Percentiles rank a stretch among this genome's conserved stretches.
Conservation (phyloP, 2,113 vertebrate species). For the Nothobranchius kuhntae region DNA sequence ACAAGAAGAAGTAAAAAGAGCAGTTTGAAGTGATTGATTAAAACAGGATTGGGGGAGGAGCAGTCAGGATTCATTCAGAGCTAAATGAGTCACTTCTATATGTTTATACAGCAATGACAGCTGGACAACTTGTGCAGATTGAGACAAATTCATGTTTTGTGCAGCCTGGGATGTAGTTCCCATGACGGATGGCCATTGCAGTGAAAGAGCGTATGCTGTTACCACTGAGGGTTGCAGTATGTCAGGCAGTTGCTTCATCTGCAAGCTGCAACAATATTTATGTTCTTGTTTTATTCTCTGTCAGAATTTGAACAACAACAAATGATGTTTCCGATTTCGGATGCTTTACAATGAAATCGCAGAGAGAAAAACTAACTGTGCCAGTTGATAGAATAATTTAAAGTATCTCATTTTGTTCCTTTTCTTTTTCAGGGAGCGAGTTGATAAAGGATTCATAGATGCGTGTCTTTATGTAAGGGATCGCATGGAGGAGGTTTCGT, state of each 20-base stretch:
- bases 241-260: neutral
- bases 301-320: neutral
- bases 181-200: constrained; percentile 19
- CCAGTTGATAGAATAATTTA: neutral
- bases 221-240: constrained; percentile 11
- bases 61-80: no score
- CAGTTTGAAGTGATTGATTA: no score
- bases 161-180: neutral
- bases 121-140: constrained; percentile 5
- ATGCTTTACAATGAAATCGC: neutral
- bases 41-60: no score
- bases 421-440: constrained; percentile 78
- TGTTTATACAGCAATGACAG: neutral
- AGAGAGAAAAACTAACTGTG: no score
- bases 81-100: no score
- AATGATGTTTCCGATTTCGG: neutral
- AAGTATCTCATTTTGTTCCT: constrained; percentile 13
- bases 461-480: constrained; percentile 86
- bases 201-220: constrained; percentile 33
- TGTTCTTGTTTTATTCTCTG: neutral
- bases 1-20: no score
- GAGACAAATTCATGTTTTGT: constrained; percentile 10
- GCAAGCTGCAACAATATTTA: neutral
- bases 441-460: constrained; percentile 86
- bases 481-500: constrained; percentile 84